Evolutionary conservation across 2,113 vertebrate genomes (phyloP), one percentile per base, ranked within the genome.

Genomic region (Silurus glanis): DNA sequence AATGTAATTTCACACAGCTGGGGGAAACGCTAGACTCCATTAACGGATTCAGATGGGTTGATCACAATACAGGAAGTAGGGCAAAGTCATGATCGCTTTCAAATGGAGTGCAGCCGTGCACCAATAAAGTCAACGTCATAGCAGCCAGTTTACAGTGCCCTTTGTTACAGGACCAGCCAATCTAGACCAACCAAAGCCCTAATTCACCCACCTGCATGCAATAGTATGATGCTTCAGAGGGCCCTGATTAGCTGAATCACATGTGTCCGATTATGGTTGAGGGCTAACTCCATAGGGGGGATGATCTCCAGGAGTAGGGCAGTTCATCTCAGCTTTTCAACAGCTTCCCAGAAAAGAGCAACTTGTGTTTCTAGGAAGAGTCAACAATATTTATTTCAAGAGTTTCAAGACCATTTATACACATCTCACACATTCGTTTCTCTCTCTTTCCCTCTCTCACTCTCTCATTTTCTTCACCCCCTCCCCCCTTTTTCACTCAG

Each of bases 401-500:
- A 5, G 37, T 67, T 88, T 85, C 51, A 78, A 78, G 9, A 25
- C 25, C 51, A 55, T 78, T 56, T 72, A 55, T 79, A 83, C 37
- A 79, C 49, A 10, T 64, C 19, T 45, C 61, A 37, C 9, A 49
- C 51, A 9, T 47, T 37, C 25, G 16, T 58, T 12, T 84, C 83
- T 71, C 66, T 71, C 56, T 21, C 71, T 62, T 72, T 64, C 83
- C 37, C 76, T 64, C 58, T 45, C 3, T 85, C 58, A 19, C 21
- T 28, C 53, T 75, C 81, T 89, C 62, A 37, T 19, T 14, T 56
- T 56, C 14, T 17, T 59, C 19, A 47, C 16, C 84, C 25, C 23
- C 13, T n/a, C 58, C 45, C 14, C 23, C 23, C 67, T n/a, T 72
- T 56, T 2, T 88, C 58, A 67, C 71, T 55, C n/a, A 99, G 98